A percentile compares a stretch with the other conserved stretches of the same genome.
phyloP scores from a whole-genome alignment of 2,113 vertebrate genomes.

The Scatophagus argus region DNA sequence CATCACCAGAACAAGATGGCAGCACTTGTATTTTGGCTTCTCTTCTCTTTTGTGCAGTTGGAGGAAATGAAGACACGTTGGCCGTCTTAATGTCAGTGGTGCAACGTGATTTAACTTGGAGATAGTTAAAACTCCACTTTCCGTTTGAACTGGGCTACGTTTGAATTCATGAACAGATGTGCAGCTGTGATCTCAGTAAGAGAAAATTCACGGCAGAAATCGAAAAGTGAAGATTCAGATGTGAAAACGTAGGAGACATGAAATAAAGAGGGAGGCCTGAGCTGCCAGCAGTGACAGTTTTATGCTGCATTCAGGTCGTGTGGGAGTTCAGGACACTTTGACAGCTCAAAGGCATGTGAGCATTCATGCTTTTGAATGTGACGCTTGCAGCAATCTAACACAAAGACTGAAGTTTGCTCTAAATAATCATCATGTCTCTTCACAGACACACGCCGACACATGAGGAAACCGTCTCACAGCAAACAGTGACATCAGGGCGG shows the following conservation, averaged over 20 bases:
- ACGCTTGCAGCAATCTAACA: constrained; percentile 7
- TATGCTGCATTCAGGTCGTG: constrained; percentile 42
- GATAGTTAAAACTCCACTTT: too few species aligned
- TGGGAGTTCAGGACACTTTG: constrained; percentile 38
- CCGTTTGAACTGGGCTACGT: too few species aligned
- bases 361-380: constrained; percentile 9
- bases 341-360: constrained; percentile 28
- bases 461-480: neutral
- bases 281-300: constrained; percentile 15
- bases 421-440: neutral
- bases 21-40: too few species aligned
- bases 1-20: too few species aligned
- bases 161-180: too few species aligned
- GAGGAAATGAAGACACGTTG: too few species aligned
- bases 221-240: neutral
- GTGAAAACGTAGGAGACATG: neutral
- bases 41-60: too few species aligned
- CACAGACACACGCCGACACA: neutral
- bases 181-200: neutral
- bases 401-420: constrained; percentile 6
- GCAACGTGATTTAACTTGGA: too few species aligned
- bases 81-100: too few species aligned
- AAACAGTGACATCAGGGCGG: neutral
- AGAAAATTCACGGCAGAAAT: neutral
- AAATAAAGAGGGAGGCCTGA: constrained; percentile 1